Evolutionary conservation across 2,888 invertebrate genomes (phyloP).

Genomic region (Ichneumoninae sp.): DNA sequence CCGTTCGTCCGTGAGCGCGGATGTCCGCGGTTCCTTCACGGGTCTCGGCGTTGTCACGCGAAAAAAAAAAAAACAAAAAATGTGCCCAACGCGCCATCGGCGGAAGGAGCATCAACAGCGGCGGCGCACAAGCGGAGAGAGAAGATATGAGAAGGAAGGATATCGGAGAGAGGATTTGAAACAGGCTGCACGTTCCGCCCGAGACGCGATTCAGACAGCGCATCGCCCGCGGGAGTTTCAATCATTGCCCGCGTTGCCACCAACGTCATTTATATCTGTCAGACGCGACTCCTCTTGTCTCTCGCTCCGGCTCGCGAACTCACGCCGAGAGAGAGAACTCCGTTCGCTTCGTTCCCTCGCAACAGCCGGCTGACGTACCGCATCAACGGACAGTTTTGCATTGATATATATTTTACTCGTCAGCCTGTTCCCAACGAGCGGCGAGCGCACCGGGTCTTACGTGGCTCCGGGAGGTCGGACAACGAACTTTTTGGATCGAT

Average conservation of each 20-base stretch:
- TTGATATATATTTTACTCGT: constrained; percentile 55
- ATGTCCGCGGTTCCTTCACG: constrained; percentile 1
- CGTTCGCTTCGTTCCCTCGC: constrained; percentile 29
- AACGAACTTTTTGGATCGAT: constrained; percentile 20
- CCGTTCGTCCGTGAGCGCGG: constrained; percentile 22
- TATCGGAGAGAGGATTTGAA: constrained; percentile 13
- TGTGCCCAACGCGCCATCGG: constrained; percentile 54
- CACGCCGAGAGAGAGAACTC: background rate
- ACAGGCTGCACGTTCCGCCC: constrained; percentile 29
- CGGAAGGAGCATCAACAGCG: constrained; percentile 37
- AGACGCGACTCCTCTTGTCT: constrained; percentile 67
- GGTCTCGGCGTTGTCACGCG: constrained; percentile 57
- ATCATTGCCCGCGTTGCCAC: constrained; percentile 75
- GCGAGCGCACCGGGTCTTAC: background rate
- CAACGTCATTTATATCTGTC: constrained; percentile 75
- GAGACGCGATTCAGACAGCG: constrained; percentile 67
- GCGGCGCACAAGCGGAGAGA: background rate
- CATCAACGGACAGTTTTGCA: constrained; percentile 51
- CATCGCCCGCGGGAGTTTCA: constrained; percentile 75
- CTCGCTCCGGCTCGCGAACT: constrained; percentile 13
- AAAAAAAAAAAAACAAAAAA: constrained; percentile 68
- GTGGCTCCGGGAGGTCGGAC: constrained; percentile 20
- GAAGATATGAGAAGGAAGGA: background rate
- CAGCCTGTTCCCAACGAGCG: background rate
- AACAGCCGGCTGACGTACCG: constrained; percentile 48